Evolutionary conservation across 2,113 vertebrate genomes (phyloP), one percentile per base, ranked within the genome.

Genomic region (Tragelaphus scriptus): DNA sequence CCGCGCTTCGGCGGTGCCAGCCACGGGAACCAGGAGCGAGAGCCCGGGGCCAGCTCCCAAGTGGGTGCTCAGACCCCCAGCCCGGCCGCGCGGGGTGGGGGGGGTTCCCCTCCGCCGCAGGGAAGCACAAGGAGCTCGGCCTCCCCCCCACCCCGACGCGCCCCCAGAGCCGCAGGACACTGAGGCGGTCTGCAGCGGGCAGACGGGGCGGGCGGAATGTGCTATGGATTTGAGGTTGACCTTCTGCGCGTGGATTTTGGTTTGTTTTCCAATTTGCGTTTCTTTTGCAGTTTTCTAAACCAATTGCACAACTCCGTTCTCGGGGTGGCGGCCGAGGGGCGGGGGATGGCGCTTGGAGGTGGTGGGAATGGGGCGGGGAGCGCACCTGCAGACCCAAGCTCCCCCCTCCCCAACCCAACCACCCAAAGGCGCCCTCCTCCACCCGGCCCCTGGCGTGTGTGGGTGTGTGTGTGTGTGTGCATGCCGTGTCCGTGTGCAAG

Each of bases 271-370:
- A 79, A 56, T 82, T 96, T 95, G 79, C 59, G 30, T 95, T 98
- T 96, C 90, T 97, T 98, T 98, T 77, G 91, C 97, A 61, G 96
- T 95, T 98, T 98, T 98, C 94, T 97, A 98, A 96, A 96, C 89
- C 77, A 97, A 97, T 98, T 98, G 98, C 98, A 98, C 98, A 98
- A 95, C 96, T 95, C 97, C 88, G 88, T 94, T 95, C 90, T 97
- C 53, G 95, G 97, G 96, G 98, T 97, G 97, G 95, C 84, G 71
- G 96, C 97, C 47, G 75, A 92, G 51, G 95, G 97, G 16, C 65
- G 16, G 32, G 32, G 16, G 32, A 16, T n/a, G 63, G 63, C 63
- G 32, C 97, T 77, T 10, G 28, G 93, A 68, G 68, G 28, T 25
- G 56, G 61, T 7, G 85, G 87, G 96, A 94, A 94, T 32, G 30